phyloP scores from a whole-genome alignment of 2,888 invertebrate genomes.

The Tachina grossa region DNA sequence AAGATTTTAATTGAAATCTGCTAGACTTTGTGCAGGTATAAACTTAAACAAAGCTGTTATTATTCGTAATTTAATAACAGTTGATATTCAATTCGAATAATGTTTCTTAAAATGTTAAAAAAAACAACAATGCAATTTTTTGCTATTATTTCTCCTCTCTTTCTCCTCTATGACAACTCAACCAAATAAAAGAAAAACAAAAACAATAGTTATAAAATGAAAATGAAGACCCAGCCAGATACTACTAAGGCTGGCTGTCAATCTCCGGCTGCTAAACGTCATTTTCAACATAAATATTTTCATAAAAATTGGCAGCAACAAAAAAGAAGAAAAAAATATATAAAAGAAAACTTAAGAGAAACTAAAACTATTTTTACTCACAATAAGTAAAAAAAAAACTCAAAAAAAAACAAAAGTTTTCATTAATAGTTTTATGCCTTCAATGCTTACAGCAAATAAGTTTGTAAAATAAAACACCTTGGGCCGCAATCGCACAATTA shows the following conservation, averaged over 20 bases:
- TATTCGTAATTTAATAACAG: not conserved
- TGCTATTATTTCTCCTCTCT: not conserved
- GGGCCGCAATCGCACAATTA: not conserved
- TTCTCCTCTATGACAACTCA: not conserved
- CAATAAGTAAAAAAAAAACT: slow-evolving; percentile 11
- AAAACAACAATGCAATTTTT: not conserved
- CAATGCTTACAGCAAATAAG: slow-evolving; percentile 6
- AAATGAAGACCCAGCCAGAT: not conserved
- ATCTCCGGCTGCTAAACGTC: slow-evolving; percentile 42
- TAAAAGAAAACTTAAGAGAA: not conserved
- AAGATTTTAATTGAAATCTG: too few species aligned
- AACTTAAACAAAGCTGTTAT: not conserved
- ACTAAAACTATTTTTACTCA: not conserved
- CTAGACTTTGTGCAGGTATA: too few species aligned
- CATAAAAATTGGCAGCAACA: slow-evolving; percentile 22
- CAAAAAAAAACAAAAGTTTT: slow-evolving; percentile 9
- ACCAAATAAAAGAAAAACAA: not conserved
- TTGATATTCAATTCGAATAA: not conserved
- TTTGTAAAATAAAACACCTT: not conserved
- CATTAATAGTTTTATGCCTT: slow-evolving; percentile 27
- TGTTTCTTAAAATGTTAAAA: not conserved
- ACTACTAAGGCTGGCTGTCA: slow-evolving; percentile 49
- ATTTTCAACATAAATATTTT: slow-evolving; percentile 36
- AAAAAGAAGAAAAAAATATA: not conserved
- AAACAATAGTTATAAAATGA: not conserved